Evolutionary conservation across 2,797 vertebrate genomes (phyloP), one percentile per base, ranked within the genome.

Genomic region (Argya squamiceps): DNA sequence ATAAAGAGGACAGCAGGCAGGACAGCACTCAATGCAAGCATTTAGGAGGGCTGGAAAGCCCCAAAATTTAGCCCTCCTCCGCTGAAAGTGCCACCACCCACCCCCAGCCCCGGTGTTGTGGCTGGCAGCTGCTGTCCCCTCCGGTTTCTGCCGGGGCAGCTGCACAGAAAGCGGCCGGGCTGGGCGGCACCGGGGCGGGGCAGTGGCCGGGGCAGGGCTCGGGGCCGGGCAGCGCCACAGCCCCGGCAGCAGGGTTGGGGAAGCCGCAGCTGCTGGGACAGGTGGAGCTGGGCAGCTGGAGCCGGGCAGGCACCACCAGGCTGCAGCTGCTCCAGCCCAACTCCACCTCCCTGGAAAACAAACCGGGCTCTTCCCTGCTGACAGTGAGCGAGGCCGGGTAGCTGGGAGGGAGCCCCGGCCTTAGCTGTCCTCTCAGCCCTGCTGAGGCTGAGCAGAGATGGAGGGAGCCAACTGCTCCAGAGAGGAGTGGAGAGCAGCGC

Each of bases 221-320:
- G 2, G 62, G 4, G 13, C 60, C 2, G 1, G 59, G 78, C 32
- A 23, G 56, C 12, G 12, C 43, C 94, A 4, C 34, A 5, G 70
- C 53, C 49, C 78, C 37, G 27, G 82, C 71, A 76, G 84, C 56
- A 9, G 74, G 23, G 87, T 78, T 2, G 11, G 58, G 69, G 67
- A 27, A 76, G 47, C 32, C 4, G 26, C 96, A 96, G 96, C 96
- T 97, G 96, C 93, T 13, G 71, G 86, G 87, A 96, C 96, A 97
- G 96, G 91, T 96, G 96, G 95, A 58, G 78, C 64, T 2, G 41
- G 71, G 84, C 89, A 46, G 90, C 74, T 59, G 50, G 65, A 81
- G 69, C 85, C 10, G 4, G 53, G 58, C 74, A 88, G 83, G 84
- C 49, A 94, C 65, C 92, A 84, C 77, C 89, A 53, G 89, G 77